Evolutionary conservation across 2,113 vertebrate genomes (phyloP), one percentile per base, ranked within the genome.

Genomic region (Antennarius striatus): DNA sequence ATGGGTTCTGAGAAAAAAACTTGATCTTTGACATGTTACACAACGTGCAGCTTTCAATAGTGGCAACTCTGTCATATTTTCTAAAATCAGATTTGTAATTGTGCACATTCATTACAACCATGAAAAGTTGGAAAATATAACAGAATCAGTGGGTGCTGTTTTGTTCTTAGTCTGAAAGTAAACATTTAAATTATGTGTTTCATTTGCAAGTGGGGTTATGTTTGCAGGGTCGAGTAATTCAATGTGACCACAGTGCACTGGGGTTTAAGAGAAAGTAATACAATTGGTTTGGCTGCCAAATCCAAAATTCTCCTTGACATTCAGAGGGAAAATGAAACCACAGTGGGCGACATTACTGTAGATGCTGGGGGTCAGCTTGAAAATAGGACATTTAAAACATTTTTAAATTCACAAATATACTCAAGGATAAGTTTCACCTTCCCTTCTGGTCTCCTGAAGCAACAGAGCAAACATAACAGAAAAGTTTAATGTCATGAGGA

Each of bases 131-230:
- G 60, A 69, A 73, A 84, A 83, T 49, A 62, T 56, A 58, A 67
- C 42, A 43, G 1, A 61, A 72, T 51, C 55, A 67, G 29, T 53
- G 53, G 68, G 46, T 10, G 46, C 56, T 60, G 84, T 85, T 77
- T 77, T 84, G 76, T 80, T 82, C 72, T n/a, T 53, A 68, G 63
- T 16, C 62, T 73, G 75, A 77, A 85, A 75, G 77, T 80, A 85
- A 83, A 88, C 72, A 81, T 51, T 85, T 79, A 86, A 89, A 88
- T 90, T 67, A 79, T 78, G 76, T 77, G 84, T 89, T 89, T 88
- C 67, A 81, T 90, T 83, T 82, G 70, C 29, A 60, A 50, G 42
- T 56, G 80, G 79, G 65, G 72, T 82, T 75, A 72, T 47, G 48
- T 74, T 81, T 83, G 39, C 45, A 80, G 74, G 81, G 83, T 65